Conservation (phyloP, 1,140 invertebrate genomes). For the Oedothorax gibbosus region DNA sequence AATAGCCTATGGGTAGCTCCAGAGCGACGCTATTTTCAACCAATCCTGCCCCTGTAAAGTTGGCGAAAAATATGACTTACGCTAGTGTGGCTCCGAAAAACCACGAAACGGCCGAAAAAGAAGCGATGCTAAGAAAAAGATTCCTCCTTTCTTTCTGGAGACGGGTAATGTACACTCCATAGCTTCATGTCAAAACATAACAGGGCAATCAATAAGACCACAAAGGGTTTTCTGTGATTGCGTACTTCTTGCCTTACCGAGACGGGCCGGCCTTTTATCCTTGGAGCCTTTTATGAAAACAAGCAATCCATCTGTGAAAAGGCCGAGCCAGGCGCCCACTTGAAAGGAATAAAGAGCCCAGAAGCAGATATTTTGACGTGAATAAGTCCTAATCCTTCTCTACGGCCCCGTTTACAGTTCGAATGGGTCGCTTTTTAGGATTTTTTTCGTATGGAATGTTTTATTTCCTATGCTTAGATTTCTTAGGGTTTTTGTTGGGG, state of each 20-base stretch:
- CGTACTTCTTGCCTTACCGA: slow-evolving; percentile 34
- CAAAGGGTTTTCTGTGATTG: slow-evolving; percentile 49
- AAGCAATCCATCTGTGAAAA: slow-evolving; percentile 58
- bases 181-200: slow-evolving; percentile 37
- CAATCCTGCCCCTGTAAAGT: no score
- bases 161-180: slow-evolving; percentile 46
- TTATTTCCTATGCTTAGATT: no score
- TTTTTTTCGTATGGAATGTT: background rate
- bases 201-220: slow-evolving; percentile 47
- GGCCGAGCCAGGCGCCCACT: background rate
- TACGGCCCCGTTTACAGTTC: slow-evolving; percentile 35
- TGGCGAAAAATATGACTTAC: no score
- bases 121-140: no score
- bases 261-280: background rate
- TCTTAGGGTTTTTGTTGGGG: no score
- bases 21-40: no score
- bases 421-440: background rate
- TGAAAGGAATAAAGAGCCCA: background rate
- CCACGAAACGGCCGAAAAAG: no score
- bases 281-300: slow-evolving; percentile 40
- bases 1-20: no score
- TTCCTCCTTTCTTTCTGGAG: background rate
- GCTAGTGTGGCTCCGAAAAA: no score
- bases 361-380: slow-evolving; percentile 50
- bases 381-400: slow-evolving; percentile 36